Evolutionary conservation across 1,140 invertebrate genomes (phyloP), one percentile per base, ranked within the genome.

Genomic region (Callitettix versicolor): DNA sequence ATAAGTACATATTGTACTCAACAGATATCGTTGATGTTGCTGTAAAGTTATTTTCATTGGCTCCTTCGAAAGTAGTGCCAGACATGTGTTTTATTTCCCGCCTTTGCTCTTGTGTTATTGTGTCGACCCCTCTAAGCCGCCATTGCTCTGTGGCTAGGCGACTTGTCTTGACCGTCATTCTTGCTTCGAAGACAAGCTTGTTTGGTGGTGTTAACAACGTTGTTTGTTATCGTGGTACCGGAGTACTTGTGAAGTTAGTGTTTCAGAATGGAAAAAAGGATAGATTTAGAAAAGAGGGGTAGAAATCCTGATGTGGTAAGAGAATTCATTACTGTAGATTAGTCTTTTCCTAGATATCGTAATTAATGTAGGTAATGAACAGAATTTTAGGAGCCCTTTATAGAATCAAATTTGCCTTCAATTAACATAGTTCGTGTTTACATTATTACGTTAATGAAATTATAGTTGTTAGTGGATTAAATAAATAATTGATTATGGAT

Each of bases 271-370:
- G 90, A 93, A 77, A 93, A 94, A 68, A 81, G 91, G 73, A 85
- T 94, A 78, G 84, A 88, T 66, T 79, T 94, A 66, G 90, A 94
- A 73, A 85, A 86, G 73, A 76, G 88, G 64, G 88, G 89, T 69
- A 84, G 81, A 68, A 82, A 78, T 68, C 81, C 88, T 60, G 81
- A 78, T 66, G 79, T 90, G 77, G 91, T 93, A 79, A 83, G 82
- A 51, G 22, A 49, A 55, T 55, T 50, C 40, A 36, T 30, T 44
- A 51, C 49, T 54, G 21, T 21, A 21, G 18, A 20, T 3, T 14
- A 46, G 21, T n/a, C 26, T 21, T 46, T 18, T 46, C 18, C 21
- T 21, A 4, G n/a, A 46, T 15, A 7, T 46, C n/a, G 26, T 20
- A 14, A 46, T 46, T 14, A 21, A 14, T 26, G 26, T 14, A 46